Evolutionary conservation across 2,888 invertebrate genomes (phyloP).

Genomic region (Fragum sueziense): DNA sequence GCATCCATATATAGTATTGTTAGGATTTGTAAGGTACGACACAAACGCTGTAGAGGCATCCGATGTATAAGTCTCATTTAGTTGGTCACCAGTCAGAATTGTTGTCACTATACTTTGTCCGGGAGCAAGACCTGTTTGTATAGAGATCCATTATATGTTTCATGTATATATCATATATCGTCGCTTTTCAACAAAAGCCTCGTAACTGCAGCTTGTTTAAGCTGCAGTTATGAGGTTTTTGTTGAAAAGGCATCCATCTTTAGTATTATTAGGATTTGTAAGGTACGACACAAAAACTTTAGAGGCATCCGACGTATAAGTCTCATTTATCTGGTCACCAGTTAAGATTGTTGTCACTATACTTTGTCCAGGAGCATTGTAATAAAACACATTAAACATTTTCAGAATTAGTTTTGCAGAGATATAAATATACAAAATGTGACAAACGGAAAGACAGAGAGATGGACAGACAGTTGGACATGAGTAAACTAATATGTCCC

Average conservation of each 20-base stretch:
- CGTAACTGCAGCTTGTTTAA: no score
- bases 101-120: slow-evolving; percentile 64
- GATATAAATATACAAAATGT: no score
- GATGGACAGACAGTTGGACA: no score
- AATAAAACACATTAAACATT: no score
- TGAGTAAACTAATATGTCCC: no score
- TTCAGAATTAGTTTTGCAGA: no score
- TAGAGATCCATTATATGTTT: no score
- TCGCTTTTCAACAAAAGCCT: no score
- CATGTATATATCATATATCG: no score
- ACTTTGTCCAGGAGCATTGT: slow-evolving; percentile 59
- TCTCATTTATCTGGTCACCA: slow-evolving; percentile 42
- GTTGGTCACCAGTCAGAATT: slow-evolving; percentile 45
- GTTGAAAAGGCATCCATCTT: no score
- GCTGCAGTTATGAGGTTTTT: no score
- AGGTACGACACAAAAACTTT: slow-evolving; percentile 64
- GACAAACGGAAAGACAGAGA: no score
- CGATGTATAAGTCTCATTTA: slow-evolving; percentile 61
- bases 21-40: slow-evolving; percentile 66
- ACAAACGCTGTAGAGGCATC: slow-evolving; percentile 63
- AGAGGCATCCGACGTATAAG: slow-evolving; percentile 66
- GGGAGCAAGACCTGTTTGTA: slow-evolving; percentile 57
- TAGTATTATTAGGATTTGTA: slow-evolving; percentile 61
- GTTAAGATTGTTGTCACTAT: slow-evolving; percentile 56
- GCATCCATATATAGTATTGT: slow-evolving; percentile 49